Evolutionary conservation across 2,888 invertebrate species (phyloP).

Genomic region (Bhutanitis thaidina): DNA sequence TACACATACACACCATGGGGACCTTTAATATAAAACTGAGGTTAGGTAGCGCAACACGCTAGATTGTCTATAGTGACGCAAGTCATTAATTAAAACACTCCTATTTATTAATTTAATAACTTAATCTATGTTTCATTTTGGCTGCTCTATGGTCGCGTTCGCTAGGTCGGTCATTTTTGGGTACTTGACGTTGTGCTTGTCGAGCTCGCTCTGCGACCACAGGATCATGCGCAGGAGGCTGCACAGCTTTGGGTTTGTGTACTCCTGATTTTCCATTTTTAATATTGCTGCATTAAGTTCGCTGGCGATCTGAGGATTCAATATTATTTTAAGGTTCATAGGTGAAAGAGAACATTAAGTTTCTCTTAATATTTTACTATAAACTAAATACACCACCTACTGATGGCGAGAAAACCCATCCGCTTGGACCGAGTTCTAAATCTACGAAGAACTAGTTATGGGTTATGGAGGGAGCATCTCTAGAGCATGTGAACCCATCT

Average conservation of each 20-base stretch:
- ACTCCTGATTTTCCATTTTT: conserved; percentile 94
- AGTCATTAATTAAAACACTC: conserved; percentile 10
- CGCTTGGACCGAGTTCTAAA: no score
- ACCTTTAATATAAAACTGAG: neutral
- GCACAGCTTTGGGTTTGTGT: conserved; percentile 94
- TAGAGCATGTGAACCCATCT: no score
- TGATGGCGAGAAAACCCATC: no score
- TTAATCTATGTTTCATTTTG: conserved; percentile 68
- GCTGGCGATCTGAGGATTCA: conserved; percentile 88
- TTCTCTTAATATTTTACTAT: no score
- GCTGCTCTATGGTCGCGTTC: conserved; percentile 88
- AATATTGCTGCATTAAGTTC: conserved; percentile 98
- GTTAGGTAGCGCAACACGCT: neutral
- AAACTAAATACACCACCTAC: no score
- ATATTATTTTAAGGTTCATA: no score
- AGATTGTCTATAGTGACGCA: conserved; percentile 3
- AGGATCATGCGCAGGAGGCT: conserved; percentile 94
- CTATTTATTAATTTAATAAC: neutral
- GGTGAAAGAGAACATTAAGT: no score
- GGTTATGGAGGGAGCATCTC: no score
- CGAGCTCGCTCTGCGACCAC: conserved; percentile 97
- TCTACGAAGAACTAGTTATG: no score
- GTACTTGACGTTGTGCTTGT: conserved; percentile 96
- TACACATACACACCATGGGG: neutral
- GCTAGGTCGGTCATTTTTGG: conserved; percentile 97